A percentile compares a stretch with the other conserved stretches of the same genome.
Evolutionary conservation across 2,113 vertebrate species (phyloP).

Genomic region (Chaetura pelagica): DNA sequence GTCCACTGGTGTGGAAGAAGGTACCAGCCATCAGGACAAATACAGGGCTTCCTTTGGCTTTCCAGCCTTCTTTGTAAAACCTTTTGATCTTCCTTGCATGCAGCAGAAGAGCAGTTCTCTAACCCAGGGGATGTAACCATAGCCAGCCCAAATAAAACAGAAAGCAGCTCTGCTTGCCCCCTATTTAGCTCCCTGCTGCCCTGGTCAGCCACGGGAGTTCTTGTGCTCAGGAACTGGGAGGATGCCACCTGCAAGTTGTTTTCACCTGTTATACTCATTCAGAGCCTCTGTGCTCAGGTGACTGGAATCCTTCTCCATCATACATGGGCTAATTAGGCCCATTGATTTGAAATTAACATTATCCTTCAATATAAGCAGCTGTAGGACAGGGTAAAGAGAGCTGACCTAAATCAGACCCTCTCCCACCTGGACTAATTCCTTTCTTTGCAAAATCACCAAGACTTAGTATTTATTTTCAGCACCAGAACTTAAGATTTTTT

Average conservation of each 20-base stretch:
- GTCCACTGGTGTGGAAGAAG: fast-evolving
- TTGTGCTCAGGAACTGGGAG: not conserved
- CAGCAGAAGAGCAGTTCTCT: fast-evolving
- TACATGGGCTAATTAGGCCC: not conserved
- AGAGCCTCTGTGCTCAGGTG: not conserved
- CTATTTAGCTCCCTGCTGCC: not conserved
- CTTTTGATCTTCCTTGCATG: fast-evolving
- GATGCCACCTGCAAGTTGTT: not conserved
- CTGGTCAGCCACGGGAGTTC: fast-evolving
- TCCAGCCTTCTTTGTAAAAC: fast-evolving
- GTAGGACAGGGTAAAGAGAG: not conserved
- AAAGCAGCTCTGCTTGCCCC: fast-evolving
- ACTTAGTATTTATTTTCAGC: not conserved
- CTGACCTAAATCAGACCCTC: not conserved
- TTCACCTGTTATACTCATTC: not conserved
- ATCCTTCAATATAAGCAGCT: not conserved
- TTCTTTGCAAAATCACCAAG: not conserved
- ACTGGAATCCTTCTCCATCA: not conserved
- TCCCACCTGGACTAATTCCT: not conserved
- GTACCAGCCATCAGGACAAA: fast-evolving
- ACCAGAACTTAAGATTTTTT: too few species aligned
- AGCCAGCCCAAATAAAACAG: fast-evolving
- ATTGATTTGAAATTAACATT: not conserved
- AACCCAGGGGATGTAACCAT: fast-evolving
- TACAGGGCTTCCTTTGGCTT: fast-evolving